Percentiles rank a stretch among this genome's conserved stretches.
Evolutionary conservation across 2,113 vertebrate species (phyloP).

Genomic region (Thalassoma bifasciatum): DNA sequence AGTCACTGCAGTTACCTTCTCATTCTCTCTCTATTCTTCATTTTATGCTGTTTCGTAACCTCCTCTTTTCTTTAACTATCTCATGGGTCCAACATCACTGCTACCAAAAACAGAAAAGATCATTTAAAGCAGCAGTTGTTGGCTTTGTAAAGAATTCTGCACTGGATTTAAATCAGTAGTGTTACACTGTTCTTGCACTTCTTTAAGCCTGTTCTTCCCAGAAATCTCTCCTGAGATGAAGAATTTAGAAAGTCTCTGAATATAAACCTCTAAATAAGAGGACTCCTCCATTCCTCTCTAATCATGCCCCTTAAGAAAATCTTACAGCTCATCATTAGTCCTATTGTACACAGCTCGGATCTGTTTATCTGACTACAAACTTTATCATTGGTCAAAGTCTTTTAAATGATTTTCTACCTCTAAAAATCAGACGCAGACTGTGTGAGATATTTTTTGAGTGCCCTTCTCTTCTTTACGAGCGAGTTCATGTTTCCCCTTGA

Average conservation of each 20-base stretch:
- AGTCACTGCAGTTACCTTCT: background rate
- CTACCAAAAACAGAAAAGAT: background rate
- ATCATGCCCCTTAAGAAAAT: background rate
- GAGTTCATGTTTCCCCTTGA: background rate
- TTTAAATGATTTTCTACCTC: background rate
- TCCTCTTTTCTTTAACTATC: constrained; percentile 9
- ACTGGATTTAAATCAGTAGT: background rate
- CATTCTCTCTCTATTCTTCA: background rate
- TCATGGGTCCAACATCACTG: background rate
- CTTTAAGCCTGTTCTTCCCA: background rate
- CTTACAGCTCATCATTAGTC: background rate
- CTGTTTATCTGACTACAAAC: background rate
- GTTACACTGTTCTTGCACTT: background rate
- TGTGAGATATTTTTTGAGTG: background rate
- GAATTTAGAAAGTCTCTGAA: background rate
- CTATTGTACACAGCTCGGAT: too few relatives aligned
- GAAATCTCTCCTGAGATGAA: background rate
- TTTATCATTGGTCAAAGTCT: background rate
- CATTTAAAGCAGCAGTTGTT: background rate
- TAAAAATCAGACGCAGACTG: background rate
- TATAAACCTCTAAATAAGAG: background rate
- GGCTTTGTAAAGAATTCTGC: background rate
- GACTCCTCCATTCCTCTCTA: background rate
- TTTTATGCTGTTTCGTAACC: background rate
- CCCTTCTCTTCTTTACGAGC: background rate